Conservation (phyloP, 92 coral and sea anemone genomes). For the Umimayanthus kanabou region DNA sequence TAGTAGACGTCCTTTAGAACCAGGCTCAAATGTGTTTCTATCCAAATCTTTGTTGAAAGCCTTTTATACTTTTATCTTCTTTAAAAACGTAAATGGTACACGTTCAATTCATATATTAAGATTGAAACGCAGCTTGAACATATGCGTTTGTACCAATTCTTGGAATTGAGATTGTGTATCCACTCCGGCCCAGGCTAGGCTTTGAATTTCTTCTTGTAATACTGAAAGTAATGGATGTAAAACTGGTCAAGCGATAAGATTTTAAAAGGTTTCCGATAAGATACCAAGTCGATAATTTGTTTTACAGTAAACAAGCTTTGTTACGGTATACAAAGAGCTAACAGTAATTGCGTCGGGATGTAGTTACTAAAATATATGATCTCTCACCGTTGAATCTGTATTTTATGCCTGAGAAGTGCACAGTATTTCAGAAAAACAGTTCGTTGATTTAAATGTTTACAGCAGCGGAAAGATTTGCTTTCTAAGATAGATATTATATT, state of each 20-base stretch:
- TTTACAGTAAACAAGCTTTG: conserved; percentile 24
- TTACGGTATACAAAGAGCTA: background rate
- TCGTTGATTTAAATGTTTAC: background rate
- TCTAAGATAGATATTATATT: background rate
- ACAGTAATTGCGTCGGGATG: background rate
- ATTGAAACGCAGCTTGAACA: background rate
- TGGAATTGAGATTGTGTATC: background rate
- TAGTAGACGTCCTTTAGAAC: background rate
- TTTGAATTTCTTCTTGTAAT: background rate
- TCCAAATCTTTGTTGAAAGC: background rate
- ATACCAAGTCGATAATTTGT: conserved; percentile 15
- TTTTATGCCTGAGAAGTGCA: background rate
- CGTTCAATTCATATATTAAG: background rate
- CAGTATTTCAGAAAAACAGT: background rate
- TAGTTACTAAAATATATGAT: background rate
- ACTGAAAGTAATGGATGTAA: background rate
- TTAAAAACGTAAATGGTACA: background rate
- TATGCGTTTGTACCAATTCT: background rate
- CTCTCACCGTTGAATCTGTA: background rate
- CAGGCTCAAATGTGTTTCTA: background rate
- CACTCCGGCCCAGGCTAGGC: too few species aligned
- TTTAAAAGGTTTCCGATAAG: conserved; percentile 31
- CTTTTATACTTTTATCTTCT: background rate
- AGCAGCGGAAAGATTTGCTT: background rate
- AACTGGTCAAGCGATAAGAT: background rate